phyloP scores from a whole-genome alignment of 1,140 invertebrate species.

The Bombus consobrinus region DNA sequence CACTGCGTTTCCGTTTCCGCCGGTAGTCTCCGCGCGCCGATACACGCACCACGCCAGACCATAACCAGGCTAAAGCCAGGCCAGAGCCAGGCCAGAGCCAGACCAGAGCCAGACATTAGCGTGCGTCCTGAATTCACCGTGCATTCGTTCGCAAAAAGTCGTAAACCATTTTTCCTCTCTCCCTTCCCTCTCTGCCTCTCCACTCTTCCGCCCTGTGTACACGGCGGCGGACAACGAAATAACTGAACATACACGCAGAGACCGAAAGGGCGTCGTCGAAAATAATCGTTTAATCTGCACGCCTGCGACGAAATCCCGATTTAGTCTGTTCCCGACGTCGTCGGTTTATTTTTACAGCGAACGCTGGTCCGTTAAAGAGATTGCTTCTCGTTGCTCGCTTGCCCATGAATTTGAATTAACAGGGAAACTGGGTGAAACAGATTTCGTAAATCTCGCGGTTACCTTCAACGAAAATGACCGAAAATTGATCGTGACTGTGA shows the following conservation, averaged over 20 bases:
- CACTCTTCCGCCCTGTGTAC: not conserved
- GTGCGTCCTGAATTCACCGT: slow-evolving; percentile 54
- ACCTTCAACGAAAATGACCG: not conserved
- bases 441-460: not conserved
- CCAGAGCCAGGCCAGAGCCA: not conserved
- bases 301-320: slow-evolving; percentile 8
- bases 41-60: not conserved
- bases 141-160: slow-evolving; percentile 58
- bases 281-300: slow-evolving; percentile 58
- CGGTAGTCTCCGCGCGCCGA: slow-evolving; percentile 7
- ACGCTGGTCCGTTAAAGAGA: slow-evolving; percentile 10
- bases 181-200: slow-evolving; percentile 31
- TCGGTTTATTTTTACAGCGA: slow-evolving; percentile 24
- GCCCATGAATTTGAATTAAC: slow-evolving; percentile 1
- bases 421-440: not conserved
- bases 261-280: slow-evolving; percentile 34
- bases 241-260: slow-evolving; percentile 9
- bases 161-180: slow-evolving; percentile 52
- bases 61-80: no score
- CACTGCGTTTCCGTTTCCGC: slow-evolving; percentile 23
- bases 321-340: not conserved
- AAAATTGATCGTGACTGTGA: not conserved
- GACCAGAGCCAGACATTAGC: not conserved
- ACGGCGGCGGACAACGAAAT: slow-evolving; percentile 50
- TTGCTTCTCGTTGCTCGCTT: not conserved